Evolutionary conservation across 2,888 invertebrate genomes (phyloP), one percentile per base, ranked within the genome.

Genomic region (Pheosia gnoma): DNA sequence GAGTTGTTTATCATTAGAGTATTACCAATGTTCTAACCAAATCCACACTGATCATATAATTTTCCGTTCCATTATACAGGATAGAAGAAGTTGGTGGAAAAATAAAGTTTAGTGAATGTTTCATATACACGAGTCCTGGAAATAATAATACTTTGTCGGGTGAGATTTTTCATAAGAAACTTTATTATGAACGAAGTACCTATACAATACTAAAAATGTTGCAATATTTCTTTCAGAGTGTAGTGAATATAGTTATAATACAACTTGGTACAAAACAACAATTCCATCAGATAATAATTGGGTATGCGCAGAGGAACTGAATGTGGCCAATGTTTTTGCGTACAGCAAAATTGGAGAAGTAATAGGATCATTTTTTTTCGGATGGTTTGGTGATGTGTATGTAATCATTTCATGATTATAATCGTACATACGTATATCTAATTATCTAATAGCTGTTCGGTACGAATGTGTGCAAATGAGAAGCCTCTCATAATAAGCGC

Each of bases 371-470:
- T 60, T 88, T 38, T 61, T 83, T 61, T 86, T 89, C 63, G 89
- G 89, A 54, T 88, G 88, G 88, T 82, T 86, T 67, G 88, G 88
- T 57, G 89, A 89, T 60, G 65, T 75, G 89, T 89, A 66, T 69
- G 88, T 85, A 70, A 25, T 43, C 7, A n/a, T n/a, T 47, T 8
- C 10, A 43, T 8, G 25, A 25, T 25, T 25, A 25, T 25, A 25
- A 25, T 2, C 25, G 25, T 25, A 25, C 25, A 1, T 25, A 25
- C 25, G 25, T 25, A 25, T 25, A 25, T 25, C 0, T 25, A 25
- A 25, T 25, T 25, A 25, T 1, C 25, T 25, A 25, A 25, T 25
- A 25, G 25, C 25, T 25, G 25, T 25, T 25, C 25, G 2, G 0
- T 25, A 25, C 25, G 25, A 25, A 25, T 25, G 25, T 25, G 25